phyloP scores from a whole-genome alignment of 2,888 invertebrate genomes.

The Emmelina monodactyla region DNA sequence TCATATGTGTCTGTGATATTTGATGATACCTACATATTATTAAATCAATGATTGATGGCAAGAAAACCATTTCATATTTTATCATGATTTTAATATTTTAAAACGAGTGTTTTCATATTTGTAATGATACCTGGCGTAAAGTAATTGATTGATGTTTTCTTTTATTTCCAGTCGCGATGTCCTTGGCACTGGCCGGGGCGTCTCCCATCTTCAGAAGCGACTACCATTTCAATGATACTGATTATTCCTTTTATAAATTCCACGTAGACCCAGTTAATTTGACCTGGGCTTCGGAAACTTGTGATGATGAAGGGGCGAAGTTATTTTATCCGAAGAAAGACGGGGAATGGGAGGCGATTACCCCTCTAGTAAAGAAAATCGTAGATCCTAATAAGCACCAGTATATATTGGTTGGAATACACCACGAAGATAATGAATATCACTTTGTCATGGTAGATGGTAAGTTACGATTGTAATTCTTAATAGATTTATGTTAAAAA shows the following conservation, averaged over 20 bases:
- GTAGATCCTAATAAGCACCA: too few relatives aligned
- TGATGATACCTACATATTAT: too few relatives aligned
- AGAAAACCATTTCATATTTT: too few relatives aligned
- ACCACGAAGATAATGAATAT: slow-evolving; percentile 24
- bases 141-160: too few relatives aligned
- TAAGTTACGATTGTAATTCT: too few relatives aligned
- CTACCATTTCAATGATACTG: slow-evolving; percentile 24
- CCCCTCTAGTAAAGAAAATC: too few relatives aligned
- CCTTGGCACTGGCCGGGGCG: background rate
- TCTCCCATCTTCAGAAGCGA: slow-evolving; percentile 26
- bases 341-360: background rate
- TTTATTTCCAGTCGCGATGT: background rate
- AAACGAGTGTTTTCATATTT: too few relatives aligned
- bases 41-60: too few relatives aligned
- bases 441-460: slow-evolving; percentile 32
- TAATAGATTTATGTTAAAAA: too few relatives aligned
- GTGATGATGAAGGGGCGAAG: background rate
- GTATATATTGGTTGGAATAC: slow-evolving; percentile 23
- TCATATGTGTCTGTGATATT: too few relatives aligned
- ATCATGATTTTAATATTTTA: too few relatives aligned
- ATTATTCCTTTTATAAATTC: slow-evolving; percentile 29
- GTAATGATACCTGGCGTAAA: too few relatives aligned
- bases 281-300: background rate
- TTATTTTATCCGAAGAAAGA: background rate
- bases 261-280: slow-evolving; percentile 17